Base-by-base conservation (phyloP, 2,113 vertebrate species). In the Malurus cyaneus region DNA sequence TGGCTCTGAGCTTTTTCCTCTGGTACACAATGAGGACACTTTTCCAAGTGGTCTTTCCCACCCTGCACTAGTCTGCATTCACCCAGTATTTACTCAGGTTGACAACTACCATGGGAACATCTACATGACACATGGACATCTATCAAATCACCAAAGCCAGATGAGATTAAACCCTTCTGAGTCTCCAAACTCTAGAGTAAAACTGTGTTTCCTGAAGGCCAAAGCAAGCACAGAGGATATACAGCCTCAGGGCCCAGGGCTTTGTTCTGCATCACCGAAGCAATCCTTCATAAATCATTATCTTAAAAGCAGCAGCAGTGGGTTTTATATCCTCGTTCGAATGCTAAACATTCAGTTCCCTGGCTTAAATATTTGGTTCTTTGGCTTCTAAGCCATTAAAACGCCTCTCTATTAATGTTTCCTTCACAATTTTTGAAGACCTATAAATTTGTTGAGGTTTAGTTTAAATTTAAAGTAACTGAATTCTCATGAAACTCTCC, bases 381-480 rank as follows among this genome's bases (percentile, higher is more conserved):
- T 88, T 74, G 60, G 34, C 67, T 94, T 92, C 85, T 86, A 86
- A 89, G 42, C 76, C 93, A 74, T 93, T 73, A 80, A 86, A 94
- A 86, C 86, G 4, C 57, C 34, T 47, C n/a, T 52, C 79, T 88
- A 69, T 86, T 80, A 89, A 73, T 0, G 4, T 80, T 91, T 80
- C 77, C 60, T 47, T 93, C 76, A 67, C 69, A 80, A 80, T 88
- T 92, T 92, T 94, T 92, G 71, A 93, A 79, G 52, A 87, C 64
- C 88, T 70, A 85, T 92, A 95, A 96, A 95, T 72, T 44, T 70
- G 17, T 76, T 84, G 80, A 71, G 12, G 9, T 89, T 93, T 76
- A 89, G n/a, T 86, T 90, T 88, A 92, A 94, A 91, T 82, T 69
- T 91, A 46, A 84, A 93, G 93, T 92, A 97, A 94, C 85, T 88